Evolutionary conservation across 2,888 invertebrate genomes (phyloP).

Genomic region (Spisula subtruncata): DNA sequence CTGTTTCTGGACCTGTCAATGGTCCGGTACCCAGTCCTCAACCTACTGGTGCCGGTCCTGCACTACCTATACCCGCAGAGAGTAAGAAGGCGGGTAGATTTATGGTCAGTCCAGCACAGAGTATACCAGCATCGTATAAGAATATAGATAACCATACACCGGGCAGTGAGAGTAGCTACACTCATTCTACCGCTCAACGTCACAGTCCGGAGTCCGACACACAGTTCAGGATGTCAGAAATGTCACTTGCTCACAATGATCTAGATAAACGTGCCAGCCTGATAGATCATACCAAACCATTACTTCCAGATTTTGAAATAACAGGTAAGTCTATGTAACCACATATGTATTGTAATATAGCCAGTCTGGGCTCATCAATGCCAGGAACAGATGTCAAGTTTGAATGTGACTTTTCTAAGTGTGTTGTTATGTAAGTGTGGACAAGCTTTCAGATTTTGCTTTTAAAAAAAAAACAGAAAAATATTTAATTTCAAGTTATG

Average conservation of each 20-base stretch:
- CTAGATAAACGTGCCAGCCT: background rate
- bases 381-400: too few relatives aligned
- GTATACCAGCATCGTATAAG: conserved; percentile 36
- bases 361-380: too few relatives aligned
- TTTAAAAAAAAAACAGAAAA: too few relatives aligned
- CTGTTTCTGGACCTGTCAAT: background rate
- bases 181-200: background rate
- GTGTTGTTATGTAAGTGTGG: too few relatives aligned
- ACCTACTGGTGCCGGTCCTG: too few relatives aligned
- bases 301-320: background rate
- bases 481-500: too few relatives aligned
- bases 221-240: conserved; percentile 62
- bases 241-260: conserved; percentile 39
- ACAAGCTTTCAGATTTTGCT: too few relatives aligned
- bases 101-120: conserved; percentile 62
- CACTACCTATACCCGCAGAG: background rate
- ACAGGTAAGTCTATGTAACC: conserved; percentile 5
- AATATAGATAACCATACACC: conserved; percentile 22
- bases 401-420: too few relatives aligned
- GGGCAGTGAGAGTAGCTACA: conserved; percentile 52
- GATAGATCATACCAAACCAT: background rate
- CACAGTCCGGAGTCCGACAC: conserved; percentile 43
- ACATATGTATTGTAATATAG: too few relatives aligned
- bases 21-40: background rate
- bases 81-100: conserved; percentile 42